These are phyloP conservation scores for Nesoenas mayeri DNA, from an alignment of 2,113 vertebrate genomes.

Conservation along the genomic window DNA sequence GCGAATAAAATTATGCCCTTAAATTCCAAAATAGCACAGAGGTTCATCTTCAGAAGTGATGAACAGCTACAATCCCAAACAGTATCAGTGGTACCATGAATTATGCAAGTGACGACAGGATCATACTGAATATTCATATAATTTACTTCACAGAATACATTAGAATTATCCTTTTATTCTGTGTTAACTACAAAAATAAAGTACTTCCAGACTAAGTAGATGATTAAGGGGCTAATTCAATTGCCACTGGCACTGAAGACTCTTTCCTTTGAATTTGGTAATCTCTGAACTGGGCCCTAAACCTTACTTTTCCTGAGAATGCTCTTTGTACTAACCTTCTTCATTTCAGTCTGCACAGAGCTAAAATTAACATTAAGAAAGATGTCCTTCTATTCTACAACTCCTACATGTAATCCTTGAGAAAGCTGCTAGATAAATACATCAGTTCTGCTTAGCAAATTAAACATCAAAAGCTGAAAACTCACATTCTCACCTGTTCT, in stretches of 20 bases:
- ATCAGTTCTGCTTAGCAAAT: background rate
- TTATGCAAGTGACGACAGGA: slow-evolving; percentile 13
- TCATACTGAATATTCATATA: background rate
- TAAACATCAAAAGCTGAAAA: slow-evolving; percentile 27
- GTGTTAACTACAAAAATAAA: background rate
- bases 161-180: background rate
- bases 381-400: background rate
- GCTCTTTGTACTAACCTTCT: background rate
- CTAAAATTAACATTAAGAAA: background rate
- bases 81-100: background rate
- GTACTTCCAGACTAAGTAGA: background rate
- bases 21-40: background rate
- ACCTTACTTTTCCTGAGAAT: background rate
- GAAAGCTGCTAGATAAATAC: slow-evolving; percentile 17
- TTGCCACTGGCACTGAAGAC: background rate
- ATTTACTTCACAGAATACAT: slow-evolving; percentile 4
- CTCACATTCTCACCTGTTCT: background rate
- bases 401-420: background rate
- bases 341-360: background rate
- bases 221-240: background rate
- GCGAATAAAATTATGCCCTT: background rate
- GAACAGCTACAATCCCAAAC: background rate
- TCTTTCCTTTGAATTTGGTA: background rate
- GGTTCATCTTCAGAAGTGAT: background rate
- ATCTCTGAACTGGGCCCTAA: background rate